phyloP scores from a whole-genome alignment of 2,888 invertebrate species.

The Stenurella melanura region DNA sequence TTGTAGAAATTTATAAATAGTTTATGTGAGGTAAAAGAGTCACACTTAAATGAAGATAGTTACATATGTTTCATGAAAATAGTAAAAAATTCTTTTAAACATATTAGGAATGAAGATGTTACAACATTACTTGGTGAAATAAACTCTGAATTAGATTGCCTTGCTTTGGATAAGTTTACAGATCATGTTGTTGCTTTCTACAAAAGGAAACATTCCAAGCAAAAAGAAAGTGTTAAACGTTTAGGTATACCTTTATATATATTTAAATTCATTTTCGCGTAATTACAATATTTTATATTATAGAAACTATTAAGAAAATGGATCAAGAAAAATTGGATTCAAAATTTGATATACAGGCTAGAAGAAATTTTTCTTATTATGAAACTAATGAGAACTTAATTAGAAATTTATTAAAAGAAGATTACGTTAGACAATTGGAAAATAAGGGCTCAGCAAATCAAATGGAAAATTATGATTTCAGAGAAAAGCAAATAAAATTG shows the following conservation, averaged over 20 bases:
- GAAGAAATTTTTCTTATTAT: slow-evolving; percentile 47
- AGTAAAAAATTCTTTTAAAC: slow-evolving; percentile 30
- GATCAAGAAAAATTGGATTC: slow-evolving; percentile 46
- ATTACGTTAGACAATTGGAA: neutral
- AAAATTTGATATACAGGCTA: slow-evolving; percentile 44
- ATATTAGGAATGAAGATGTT: slow-evolving; percentile 33
- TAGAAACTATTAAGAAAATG: slow-evolving; percentile 50
- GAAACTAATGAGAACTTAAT: slow-evolving; percentile 50
- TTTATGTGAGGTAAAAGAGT: slow-evolving; percentile 47
- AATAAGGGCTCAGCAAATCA: neutral
- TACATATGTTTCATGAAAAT: slow-evolving; percentile 44
- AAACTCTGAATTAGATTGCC: slow-evolving; percentile 38
- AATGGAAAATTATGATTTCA: slow-evolving; percentile 36
- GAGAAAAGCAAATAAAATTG: slow-evolving; percentile 51
- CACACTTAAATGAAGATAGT: slow-evolving; percentile 42
- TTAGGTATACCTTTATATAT: slow-evolving; percentile 36
- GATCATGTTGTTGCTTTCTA: slow-evolving; percentile 39
- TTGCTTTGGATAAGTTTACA: slow-evolving; percentile 25
- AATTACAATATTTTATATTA: neutral
- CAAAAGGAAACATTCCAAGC: slow-evolving; percentile 42
- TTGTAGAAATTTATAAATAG: slow-evolving; percentile 55
- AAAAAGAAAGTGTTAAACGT: slow-evolving; percentile 34
- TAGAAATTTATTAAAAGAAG: slow-evolving; percentile 42
- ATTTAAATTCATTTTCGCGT: neutral
- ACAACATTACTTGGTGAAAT: slow-evolving; percentile 25